Base-by-base conservation (phyloP, 2,888 invertebrate species). In the Amiota communis region DNA sequence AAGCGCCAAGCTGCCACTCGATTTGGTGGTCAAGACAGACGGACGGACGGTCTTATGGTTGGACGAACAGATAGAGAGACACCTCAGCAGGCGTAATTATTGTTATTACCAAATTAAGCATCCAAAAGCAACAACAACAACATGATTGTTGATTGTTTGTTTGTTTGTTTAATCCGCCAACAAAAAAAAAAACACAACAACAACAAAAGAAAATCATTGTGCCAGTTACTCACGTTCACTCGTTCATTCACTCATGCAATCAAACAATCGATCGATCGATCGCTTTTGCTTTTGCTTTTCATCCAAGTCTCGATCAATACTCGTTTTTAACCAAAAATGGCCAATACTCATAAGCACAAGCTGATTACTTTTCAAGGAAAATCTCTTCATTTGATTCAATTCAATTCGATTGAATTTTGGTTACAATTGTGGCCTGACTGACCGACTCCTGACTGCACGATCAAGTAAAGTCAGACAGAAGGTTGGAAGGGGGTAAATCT, bases 81-180 rank as follows among this genome's bases (percentile, higher is more conserved):
- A 36, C 36, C 36, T 36, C 36, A 36, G 79, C 81, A 86, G 80
- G 81, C 86, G 83, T 83, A 83, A 83, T 83, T 83, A 83, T 83
- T 83, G 83, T 83, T 83, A 83, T 83, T 83, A 86, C 83, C 83
- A 83, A 83, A 83, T 83, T 86, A 83, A 83, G 83, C 81, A 83
- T 83, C 83, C 86, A 84, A 83, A 1, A 23, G 3, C 23, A 23
- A 23, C 23, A 17, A 11, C 59, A 20, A 8, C 59, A 9, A 15
- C 53, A 13, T 53, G 53, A 15, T n/a, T 76, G 81, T 83, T 83
- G 53, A 77, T 73, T 61, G 23, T 68, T 57, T 71, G 74, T 59
- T 70, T 57, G 71, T 61, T 59, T 69, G 64, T 69, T 20, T 82
- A 85, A 85, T 82, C 83, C 86, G 82, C 79, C 78, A 77, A 79